phyloP scores from a whole-genome alignment of 2,797 vertebrate species.

The Hippoglossus hippoglossus region DNA sequence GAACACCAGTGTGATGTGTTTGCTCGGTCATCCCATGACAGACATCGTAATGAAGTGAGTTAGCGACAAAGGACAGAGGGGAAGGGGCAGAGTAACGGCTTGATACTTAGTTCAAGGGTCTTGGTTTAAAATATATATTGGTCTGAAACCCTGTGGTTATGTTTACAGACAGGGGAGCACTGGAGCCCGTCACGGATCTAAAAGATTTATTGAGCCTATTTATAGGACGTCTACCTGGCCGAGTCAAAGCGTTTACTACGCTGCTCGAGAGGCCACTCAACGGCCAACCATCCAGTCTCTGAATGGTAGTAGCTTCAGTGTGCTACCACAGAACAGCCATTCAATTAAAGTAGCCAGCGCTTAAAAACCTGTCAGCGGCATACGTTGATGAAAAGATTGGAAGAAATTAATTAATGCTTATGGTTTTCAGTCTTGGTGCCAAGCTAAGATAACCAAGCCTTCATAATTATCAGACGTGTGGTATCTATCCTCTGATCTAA shows the following conservation, averaged over 20 bases:
- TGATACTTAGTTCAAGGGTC: constrained; percentile 23
- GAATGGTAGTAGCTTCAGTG: constrained; percentile 29
- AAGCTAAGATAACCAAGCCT: neutral
- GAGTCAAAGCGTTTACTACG: constrained; percentile 53
- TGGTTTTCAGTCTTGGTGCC: no score
- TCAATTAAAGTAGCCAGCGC: constrained; percentile 54
- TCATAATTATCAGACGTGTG: no score
- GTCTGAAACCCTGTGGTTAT: constrained; percentile 42
- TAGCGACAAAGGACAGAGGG: constrained; percentile 12
- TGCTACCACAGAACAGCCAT: constrained; percentile 40
- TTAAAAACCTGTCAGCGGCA: constrained; percentile 36
- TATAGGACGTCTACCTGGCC: constrained; percentile 56
- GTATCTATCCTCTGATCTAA: neutral
- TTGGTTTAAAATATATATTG: constrained; percentile 39
- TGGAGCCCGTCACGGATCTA: constrained; percentile 42
- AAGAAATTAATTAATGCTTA: constrained; percentile 45
- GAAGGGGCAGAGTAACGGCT: constrained; percentile 12
- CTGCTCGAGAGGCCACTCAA: constrained; percentile 36
- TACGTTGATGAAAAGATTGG: constrained; percentile 40
- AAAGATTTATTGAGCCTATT: constrained; percentile 67
- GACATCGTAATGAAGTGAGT: constrained; percentile 47
- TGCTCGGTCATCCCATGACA: constrained; percentile 41
- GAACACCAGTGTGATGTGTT: constrained; percentile 28
- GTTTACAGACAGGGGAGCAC: constrained; percentile 41
- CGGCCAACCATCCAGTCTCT: neutral